Evolutionary conservation across 35 echinoderm and acorn worm species (phyloP).

Genomic region (Lytechinus variegatus): DNA sequence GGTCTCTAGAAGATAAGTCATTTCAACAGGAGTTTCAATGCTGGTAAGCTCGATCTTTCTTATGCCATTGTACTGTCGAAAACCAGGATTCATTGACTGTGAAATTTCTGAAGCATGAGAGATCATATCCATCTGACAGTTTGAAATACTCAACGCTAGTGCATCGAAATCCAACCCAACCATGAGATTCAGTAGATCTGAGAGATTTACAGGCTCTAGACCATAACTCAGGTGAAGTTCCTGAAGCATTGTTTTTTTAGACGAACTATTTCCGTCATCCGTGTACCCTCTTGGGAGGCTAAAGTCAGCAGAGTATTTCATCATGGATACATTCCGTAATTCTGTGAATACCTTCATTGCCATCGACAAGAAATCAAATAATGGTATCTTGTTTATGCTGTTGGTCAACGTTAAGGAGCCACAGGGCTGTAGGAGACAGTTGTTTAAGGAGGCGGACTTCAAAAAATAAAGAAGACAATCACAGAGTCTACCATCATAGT

Average conservation of each 20-base stretch:
- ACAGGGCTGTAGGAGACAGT: background rate
- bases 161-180: background rate
- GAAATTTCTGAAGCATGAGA: background rate
- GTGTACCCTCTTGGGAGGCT: background rate
- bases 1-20: background rate
- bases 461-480: background rate
- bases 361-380: background rate
- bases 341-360: background rate
- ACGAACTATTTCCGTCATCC: background rate
- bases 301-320: background rate
- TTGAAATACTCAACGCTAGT: background rate
- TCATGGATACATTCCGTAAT: background rate
- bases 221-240: background rate
- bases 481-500: slow-evolving; percentile 20
- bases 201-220: background rate
- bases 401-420: background rate
- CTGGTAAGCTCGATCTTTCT: background rate
- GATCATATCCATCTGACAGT: background rate
- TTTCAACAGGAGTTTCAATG: background rate
- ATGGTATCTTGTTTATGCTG: background rate
- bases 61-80: background rate
- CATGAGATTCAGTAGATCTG: background rate
- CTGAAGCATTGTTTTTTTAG: background rate
- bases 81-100: background rate
- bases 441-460: background rate